A percentile compares a stretch with the other conserved stretches of the same genome.
These are phyloP conservation scores for Sarcophaga subvicina DNA, from an alignment of 2,888 invertebrate species.

Conservation along the genomic window DNA sequence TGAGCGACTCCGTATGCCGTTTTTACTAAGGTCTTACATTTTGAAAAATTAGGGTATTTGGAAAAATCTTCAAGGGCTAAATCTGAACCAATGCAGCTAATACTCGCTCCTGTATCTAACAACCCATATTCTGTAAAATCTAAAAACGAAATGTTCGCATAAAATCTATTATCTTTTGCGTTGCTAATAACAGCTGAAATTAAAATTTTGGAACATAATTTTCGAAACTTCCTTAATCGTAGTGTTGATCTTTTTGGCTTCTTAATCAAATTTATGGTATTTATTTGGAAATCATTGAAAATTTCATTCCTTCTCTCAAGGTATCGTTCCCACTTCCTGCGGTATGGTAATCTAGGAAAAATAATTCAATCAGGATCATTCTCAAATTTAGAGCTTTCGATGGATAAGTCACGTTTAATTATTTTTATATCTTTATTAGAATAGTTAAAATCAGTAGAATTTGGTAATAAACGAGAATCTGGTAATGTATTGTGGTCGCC, in stretches of 20 bases:
- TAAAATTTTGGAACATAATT: slow-evolving; percentile 15
- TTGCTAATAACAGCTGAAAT: not conserved
- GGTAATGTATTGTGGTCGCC: not conserved
- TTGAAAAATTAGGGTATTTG: no score
- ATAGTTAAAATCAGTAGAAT: no score
- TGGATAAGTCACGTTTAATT: no score
- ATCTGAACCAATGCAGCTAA: slow-evolving; percentile 18
- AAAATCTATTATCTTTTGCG: not conserved
- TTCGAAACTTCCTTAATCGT: slow-evolving; percentile 5
- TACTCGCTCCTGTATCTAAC: not conserved
- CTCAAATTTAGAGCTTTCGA: no score
- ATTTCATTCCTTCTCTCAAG: not conserved
- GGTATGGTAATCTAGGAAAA: not conserved
- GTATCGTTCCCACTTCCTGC: slow-evolving; percentile 1
- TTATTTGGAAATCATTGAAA: not conserved
- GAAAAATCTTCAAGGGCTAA: no score
- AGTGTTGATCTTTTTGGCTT: not conserved
- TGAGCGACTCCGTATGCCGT: no score
- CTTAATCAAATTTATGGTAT: not conserved
- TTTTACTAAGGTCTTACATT: no score
- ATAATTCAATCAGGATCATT: no score
- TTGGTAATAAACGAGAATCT: no score
- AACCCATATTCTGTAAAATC: slow-evolving; percentile 23
- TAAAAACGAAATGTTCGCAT: slow-evolving; percentile 22
- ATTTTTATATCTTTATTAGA: no score